phyloP scores from a whole-genome alignment of 2,113 vertebrate species.

The Puntigrus tetrazona region DNA sequence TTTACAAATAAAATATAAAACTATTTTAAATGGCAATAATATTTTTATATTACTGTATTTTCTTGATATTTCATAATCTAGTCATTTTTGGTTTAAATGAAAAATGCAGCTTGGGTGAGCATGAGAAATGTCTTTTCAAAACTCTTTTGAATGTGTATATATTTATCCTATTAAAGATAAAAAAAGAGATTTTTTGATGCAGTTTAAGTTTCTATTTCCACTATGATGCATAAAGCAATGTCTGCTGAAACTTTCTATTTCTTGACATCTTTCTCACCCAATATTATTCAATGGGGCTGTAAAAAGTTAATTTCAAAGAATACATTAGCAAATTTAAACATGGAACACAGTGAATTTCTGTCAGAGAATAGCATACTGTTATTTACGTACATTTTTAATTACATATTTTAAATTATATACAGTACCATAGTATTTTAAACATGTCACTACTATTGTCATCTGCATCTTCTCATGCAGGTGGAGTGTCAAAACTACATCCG shows the following conservation, averaged over 20 bases:
- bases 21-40: no score
- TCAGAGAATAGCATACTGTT: neutral
- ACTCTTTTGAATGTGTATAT: no score
- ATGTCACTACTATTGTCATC: neutral
- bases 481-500: conserved; percentile 98
- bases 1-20: no score
- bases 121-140: no score
- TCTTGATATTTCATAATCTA: no score
- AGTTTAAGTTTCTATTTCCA: no score
- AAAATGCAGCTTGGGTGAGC: neutral
- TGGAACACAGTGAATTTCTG: neutral
- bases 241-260: neutral
- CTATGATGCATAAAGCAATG: neutral
- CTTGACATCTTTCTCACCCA: neutral
- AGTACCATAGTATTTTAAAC: neutral
- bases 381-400: neutral
- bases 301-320: neutral
- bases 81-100: neutral
- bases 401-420: neutral
- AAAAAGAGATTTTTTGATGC: neutral
- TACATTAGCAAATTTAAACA: neutral
- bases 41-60: no score
- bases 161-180: no score
- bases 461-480: conserved; percentile 71
- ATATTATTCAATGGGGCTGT: neutral